phyloP scores from a whole-genome alignment of 2,113 vertebrate species.

The Oxygymnocypris stewartii region DNA sequence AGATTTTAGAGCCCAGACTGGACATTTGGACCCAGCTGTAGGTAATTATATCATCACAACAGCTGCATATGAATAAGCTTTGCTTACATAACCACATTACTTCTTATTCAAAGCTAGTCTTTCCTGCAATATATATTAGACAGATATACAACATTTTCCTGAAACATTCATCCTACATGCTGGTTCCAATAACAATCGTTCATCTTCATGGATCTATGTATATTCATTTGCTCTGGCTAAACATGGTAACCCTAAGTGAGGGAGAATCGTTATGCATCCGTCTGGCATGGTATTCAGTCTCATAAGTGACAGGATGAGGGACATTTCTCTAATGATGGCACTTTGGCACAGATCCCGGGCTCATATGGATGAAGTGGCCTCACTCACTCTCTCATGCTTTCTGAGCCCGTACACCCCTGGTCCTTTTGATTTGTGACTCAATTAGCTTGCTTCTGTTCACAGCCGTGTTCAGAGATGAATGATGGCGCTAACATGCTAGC shows the following conservation, averaged over 20 bases:
- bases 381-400: slow-evolving; percentile 29
- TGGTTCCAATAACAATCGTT: not conserved
- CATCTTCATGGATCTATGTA: not conserved
- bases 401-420: slow-evolving; percentile 10
- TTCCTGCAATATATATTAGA: not conserved
- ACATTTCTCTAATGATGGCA: slow-evolving; percentile 39
- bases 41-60: not conserved
- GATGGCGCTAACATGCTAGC: slow-evolving; percentile 29
- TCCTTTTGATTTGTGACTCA: slow-evolving; percentile 50
- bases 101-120: not conserved
- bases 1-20: not conserved
- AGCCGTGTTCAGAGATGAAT: slow-evolving; percentile 41
- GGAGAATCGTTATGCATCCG: not conserved
- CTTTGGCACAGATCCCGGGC: slow-evolving; percentile 27
- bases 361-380: slow-evolving; percentile 48
- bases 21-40: not conserved
- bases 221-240: not conserved
- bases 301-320: slow-evolving; percentile 34
- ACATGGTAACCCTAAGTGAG: not conserved
- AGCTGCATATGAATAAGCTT: slow-evolving; percentile 13
- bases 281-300: slow-evolving; percentile 20
- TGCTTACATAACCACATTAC: not conserved
- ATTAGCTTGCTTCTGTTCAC: slow-evolving; percentile 49
- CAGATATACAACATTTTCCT: not conserved
- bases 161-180: not conserved